Percentiles rank a stretch among this genome's conserved stretches.
These are phyloP conservation scores for Odobenus rosmarus DNA, from an alignment of 2,113 vertebrate species.

Conservation along the genomic window DNA sequence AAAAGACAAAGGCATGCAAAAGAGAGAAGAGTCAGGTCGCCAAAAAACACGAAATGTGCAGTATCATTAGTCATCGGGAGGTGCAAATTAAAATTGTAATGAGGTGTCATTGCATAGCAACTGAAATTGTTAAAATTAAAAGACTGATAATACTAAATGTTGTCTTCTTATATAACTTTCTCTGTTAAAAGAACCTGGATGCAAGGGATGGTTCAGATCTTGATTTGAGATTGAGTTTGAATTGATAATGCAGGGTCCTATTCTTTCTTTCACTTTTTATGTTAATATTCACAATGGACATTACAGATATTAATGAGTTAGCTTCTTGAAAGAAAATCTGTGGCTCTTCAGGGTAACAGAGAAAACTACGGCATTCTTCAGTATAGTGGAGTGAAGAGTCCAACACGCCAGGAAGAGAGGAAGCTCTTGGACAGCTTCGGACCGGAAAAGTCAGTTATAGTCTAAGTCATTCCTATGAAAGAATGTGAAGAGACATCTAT, in stretches of 20 bases:
- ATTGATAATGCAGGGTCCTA: not conserved
- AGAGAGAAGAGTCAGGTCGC: not conserved
- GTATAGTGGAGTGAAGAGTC: not conserved
- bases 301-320: not conserved
- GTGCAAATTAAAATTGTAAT: slow-evolving; percentile 5
- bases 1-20: not conserved
- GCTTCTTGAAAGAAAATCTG: not conserved
- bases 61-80: not conserved
- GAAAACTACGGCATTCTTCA: not conserved
- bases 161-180: not conserved
- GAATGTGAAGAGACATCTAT: not conserved
- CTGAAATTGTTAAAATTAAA: not conserved
- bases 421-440: not conserved
- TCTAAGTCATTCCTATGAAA: not conserved
- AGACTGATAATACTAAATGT: not conserved
- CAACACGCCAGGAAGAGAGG: not conserved
- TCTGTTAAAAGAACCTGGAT: not conserved
- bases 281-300: not conserved
- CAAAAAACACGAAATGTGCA: not conserved
- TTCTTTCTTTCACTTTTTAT: not conserved
- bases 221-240: not conserved
- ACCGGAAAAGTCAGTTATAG: not conserved
- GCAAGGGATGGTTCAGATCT: not conserved
- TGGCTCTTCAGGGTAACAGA: not conserved
- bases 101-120: not conserved